Evolutionary conservation across 2,888 invertebrate species (phyloP).

Genomic region (Mesochorus sp.): DNA sequence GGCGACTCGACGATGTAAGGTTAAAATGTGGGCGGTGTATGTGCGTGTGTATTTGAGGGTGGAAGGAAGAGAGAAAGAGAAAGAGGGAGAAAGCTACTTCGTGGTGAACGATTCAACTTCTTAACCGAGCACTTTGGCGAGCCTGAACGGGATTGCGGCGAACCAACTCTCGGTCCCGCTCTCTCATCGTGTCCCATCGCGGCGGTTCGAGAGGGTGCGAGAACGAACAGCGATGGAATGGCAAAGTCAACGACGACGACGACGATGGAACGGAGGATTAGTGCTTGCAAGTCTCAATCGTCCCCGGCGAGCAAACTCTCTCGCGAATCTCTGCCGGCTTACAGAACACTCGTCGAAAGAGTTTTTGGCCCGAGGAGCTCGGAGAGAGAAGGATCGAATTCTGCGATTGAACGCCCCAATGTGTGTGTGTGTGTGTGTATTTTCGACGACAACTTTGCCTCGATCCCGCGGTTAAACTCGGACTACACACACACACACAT

Average conservation of each 20-base stretch:
- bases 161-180: conserved; percentile 41
- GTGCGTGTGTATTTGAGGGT: background rate
- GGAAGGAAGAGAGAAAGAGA: conserved; percentile 1
- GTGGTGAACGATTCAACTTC: conserved; percentile 69
- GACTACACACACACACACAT: background rate
- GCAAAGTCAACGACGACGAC: conserved; percentile 39
- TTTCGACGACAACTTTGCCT: conserved; percentile 37
- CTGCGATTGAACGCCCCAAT: background rate
- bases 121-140: conserved; percentile 69
- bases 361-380: background rate
- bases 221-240: conserved; percentile 26
- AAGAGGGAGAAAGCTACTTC: conserved; percentile 44
- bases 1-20: conserved; percentile 13
- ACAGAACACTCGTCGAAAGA: conserved; percentile 7
- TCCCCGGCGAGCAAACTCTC: conserved; percentile 36
- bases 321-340: background rate
- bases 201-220: background rate
- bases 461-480: background rate
- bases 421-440: background rate
- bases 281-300: conserved; percentile 36
- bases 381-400: conserved; percentile 18
- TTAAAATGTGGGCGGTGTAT: no score
- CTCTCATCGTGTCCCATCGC: conserved; percentile 20
- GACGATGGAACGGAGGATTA: conserved; percentile 38
- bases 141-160: conserved; percentile 63